Base-by-base conservation (phyloP, 2,797 vertebrate genomes). In the Etheostoma nigrum region DNA sequence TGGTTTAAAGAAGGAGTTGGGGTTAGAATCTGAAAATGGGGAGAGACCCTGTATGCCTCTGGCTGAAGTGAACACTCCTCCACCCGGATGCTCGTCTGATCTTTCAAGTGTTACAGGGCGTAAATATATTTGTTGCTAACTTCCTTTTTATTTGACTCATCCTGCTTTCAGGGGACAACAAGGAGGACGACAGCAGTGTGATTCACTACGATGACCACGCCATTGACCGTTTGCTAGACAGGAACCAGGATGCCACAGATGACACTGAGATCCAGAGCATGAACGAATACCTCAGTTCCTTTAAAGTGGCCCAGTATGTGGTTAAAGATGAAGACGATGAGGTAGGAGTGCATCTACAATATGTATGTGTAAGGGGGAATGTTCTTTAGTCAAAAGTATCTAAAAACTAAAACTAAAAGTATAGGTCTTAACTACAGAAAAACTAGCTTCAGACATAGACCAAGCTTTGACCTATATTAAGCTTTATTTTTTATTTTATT, bases 251-350 rank as follows among this genome's bases (percentile, higher is more conserved):
- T 81, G 97, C 97, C 87, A 98, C 96, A 0, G 98, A 99, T 14
- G 98, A 99, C 89, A 98, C 97, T 0, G 98, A 99, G 90, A 91
- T 99, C 59, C 98, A 99, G 94, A 99, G 97, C 94, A 99, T 99
- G 98, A 99, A 99, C 62, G 98, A 99, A 64, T 99, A 99, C 93
- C 95, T 99, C 88, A 99, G 98, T 88, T 99, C 98, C 23, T 99
- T 99, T 88, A 99, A 99, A 87, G 98, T 99, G 88, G 98, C 98
- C 30, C 98, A 99, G 86, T 99, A 99, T 69, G 98, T 99, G 82
- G 98, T 99, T 30, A 97, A 98, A 82, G 98, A 99, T 74, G 98
- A 99, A 86, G 98, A 99, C 0, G 98, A 99, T 88, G 97, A 96
- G 95, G 98, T 97, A 92, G 91, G 95, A 94, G 14, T 36, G 5